A percentile compares a stretch with the other conserved stretches of the same genome.
These are phyloP conservation scores for Lasaia peninsularis DNA, from an alignment of 1,140 invertebrate species.

Conservation along the genomic window DNA sequence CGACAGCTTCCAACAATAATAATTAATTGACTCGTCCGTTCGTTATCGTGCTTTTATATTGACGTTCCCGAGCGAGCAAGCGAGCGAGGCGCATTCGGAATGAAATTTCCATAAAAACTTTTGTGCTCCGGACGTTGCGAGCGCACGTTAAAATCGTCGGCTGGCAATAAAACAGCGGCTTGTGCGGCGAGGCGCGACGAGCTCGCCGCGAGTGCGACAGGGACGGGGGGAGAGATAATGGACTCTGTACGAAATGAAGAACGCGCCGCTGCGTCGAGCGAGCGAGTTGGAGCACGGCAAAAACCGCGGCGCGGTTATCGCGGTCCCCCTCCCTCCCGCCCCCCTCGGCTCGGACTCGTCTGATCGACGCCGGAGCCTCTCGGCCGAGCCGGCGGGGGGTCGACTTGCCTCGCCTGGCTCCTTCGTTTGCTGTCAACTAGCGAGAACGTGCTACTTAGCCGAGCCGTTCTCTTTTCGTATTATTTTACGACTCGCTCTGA, in stretches of 20 bases:
- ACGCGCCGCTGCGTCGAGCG: slow-evolving; percentile 62
- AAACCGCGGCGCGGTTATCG: slow-evolving; percentile 70
- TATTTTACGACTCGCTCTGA: slow-evolving; percentile 41
- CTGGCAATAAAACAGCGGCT: slow-evolving; percentile 75
- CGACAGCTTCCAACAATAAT: slow-evolving; percentile 75
- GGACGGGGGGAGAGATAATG: slow-evolving; percentile 64
- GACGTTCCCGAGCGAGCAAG: slow-evolving; percentile 70
- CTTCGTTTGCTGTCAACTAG: slow-evolving; percentile 33
- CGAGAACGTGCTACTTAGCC: slow-evolving; percentile 33
- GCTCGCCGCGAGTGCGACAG: slow-evolving; percentile 50
- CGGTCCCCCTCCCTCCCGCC: slow-evolving; percentile 34
- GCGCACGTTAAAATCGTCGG: slow-evolving; percentile 76
- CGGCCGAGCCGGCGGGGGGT: slow-evolving; percentile 66
- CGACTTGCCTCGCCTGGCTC: slow-evolving; percentile 44
- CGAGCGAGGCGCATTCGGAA: slow-evolving; percentile 72
- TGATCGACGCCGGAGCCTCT: slow-evolving; percentile 62
- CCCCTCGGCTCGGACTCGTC: slow-evolving; percentile 42
- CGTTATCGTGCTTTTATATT: slow-evolving; percentile 77
- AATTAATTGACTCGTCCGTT: slow-evolving; percentile 77
- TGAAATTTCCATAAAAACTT: slow-evolving; percentile 77
- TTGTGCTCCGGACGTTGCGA: slow-evolving; percentile 76
- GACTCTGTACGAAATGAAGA: slow-evolving; percentile 69
- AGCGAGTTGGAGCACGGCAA: slow-evolving; percentile 67
- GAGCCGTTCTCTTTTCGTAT: slow-evolving; percentile 37
- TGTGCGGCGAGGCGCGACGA: slow-evolving; percentile 71